These are phyloP conservation scores for Meiosimyza platycephala DNA, from an alignment of 2,888 invertebrate genomes.

Conservation along the genomic window DNA sequence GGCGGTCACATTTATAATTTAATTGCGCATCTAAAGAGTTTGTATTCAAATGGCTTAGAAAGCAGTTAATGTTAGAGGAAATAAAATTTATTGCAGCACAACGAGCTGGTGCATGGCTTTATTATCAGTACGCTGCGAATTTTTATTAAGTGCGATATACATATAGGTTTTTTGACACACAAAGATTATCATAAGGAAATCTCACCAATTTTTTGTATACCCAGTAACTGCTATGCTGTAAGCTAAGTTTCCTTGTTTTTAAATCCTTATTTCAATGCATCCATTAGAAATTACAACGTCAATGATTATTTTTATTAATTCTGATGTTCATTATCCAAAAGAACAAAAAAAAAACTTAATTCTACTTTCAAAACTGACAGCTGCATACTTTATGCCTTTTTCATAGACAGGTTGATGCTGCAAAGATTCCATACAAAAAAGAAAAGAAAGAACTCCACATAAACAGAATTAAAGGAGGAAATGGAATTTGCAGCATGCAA, in stretches of 20 bases:
- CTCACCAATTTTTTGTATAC: too few relatives aligned
- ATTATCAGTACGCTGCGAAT: conserved; percentile 3
- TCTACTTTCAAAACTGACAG: conserved; percentile 28
- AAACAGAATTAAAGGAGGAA: background rate
- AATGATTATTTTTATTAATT: conserved; percentile 21
- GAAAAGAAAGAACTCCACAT: too few relatives aligned
- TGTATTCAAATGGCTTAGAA: conserved; percentile 56
- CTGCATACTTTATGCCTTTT: background rate
- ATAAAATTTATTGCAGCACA: conserved; percentile 52
- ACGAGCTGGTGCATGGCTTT: conserved; percentile 16
- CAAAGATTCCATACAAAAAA: background rate
- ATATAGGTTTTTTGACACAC: too few relatives aligned
- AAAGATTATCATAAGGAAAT: too few relatives aligned
- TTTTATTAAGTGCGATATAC: too few relatives aligned
- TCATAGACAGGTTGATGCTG: background rate
- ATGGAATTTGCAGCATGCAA: background rate
- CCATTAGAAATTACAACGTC: too few relatives aligned
- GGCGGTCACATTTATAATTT: too few relatives aligned
- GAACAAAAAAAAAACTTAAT: conserved; percentile 5
- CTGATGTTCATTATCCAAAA: conserved; percentile 2
- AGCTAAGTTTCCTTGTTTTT: too few relatives aligned
- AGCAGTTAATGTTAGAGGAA: conserved; percentile 59
- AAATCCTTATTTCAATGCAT: too few relatives aligned
- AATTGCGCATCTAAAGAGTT: conserved; percentile 31
- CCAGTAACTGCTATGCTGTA: too few relatives aligned